A percentile compares a stretch with the other conserved stretches of the same genome.
Evolutionary conservation across 2,888 invertebrate species (phyloP).

Genomic region (Aquatica leii): DNA sequence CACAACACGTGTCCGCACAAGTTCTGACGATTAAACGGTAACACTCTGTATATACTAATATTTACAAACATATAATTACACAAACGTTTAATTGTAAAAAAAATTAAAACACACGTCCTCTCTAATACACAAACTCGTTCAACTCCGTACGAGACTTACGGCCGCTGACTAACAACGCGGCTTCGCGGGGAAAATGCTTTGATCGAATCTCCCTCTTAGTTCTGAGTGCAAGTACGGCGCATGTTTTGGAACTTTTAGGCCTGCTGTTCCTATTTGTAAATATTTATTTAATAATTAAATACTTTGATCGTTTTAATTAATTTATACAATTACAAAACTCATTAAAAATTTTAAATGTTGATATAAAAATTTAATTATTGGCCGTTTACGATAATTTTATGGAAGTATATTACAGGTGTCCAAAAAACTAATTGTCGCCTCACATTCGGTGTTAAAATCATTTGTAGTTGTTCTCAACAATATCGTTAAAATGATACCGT

Average conservation of each 20-base stretch:
- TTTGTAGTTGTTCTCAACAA: too few relatives aligned
- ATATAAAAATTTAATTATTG: too few relatives aligned
- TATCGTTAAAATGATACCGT: too few relatives aligned
- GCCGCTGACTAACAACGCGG: conserved; percentile 32
- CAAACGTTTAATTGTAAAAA: conserved; percentile 26
- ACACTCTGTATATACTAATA: conserved; percentile 20
- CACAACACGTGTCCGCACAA: conserved; percentile 27
- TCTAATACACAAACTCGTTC: conserved; percentile 13
- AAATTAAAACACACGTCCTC: conserved; percentile 26
- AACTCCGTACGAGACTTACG: conserved; percentile 22
- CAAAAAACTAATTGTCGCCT: too few relatives aligned
- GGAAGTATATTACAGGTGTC: too few relatives aligned
- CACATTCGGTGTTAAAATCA: too few relatives aligned
- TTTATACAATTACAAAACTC: too few relatives aligned
- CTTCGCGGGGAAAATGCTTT: conserved; percentile 35
- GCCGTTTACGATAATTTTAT: too few relatives aligned
- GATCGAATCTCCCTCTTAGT: conserved; percentile 35
- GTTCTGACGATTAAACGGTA: conserved; percentile 11
- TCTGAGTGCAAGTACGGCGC: conserved; percentile 21
- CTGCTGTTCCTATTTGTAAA: conserved; percentile 3
- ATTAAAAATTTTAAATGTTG: too few relatives aligned
- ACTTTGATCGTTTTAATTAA: neutral
- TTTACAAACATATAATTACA: conserved; percentile 23
- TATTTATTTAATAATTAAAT: conserved; percentile 10
- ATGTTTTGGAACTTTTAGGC: conserved; percentile 25